Evolutionary conservation across 2,797 vertebrate species (phyloP).

Genomic region (Parauchenoglanis ngamensis): DNA sequence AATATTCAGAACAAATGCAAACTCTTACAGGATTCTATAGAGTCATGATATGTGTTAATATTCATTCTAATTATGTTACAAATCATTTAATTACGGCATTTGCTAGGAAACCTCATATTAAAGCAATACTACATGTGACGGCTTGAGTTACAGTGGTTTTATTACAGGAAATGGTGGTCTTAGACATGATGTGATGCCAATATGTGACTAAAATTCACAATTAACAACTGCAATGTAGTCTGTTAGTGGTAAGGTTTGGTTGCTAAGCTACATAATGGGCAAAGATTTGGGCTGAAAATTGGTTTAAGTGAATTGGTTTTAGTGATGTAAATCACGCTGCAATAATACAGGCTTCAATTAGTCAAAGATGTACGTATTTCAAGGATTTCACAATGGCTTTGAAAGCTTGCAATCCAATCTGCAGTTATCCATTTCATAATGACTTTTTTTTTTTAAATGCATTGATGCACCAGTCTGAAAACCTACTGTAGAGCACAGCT

Average conservation of each 20-base stretch:
- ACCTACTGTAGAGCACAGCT: neutral
- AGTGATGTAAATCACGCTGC: neutral
- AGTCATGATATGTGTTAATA: neutral
- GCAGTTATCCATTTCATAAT: neutral
- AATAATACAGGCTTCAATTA: neutral
- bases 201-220: neutral
- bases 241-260: neutral
- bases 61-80: neutral
- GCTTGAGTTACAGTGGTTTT: neutral
- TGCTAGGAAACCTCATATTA: neutral
- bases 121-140: neutral
- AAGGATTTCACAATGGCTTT: neutral
- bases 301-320: neutral
- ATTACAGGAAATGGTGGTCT: neutral
- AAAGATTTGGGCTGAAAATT: neutral
- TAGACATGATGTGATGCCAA: neutral
- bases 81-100: neutral
- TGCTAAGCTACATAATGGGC: neutral
- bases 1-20: neutral
- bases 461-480: neutral
- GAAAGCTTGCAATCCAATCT: neutral
- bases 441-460: neutral
- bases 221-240: neutral
- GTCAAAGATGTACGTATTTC: neutral
- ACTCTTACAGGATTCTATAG: too few species aligned